These are phyloP conservation scores for Hippasteria phrygiana DNA, from an alignment of 53 echinoderm and acorn worm genomes.

Conservation along the genomic window DNA sequence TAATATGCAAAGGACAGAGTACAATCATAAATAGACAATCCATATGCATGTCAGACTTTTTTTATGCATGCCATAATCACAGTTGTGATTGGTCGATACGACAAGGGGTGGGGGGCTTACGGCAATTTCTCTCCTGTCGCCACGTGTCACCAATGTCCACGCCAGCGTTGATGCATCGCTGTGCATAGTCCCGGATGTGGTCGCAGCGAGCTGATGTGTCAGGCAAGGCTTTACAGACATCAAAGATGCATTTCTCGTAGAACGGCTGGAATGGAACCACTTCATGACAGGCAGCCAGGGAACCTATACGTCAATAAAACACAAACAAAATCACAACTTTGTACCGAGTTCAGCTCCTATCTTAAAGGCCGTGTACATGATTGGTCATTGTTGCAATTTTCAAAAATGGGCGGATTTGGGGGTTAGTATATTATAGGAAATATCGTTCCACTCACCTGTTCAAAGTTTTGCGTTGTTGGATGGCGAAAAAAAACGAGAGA, in stretches of 20 bases:
- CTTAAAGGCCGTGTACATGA: not conserved
- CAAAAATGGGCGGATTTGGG: too few relatives aligned
- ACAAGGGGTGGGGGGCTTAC: too few relatives aligned
- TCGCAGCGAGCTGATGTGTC: constrained; percentile 31
- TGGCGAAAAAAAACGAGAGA: too few relatives aligned
- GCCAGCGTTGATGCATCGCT: constrained; percentile 61
- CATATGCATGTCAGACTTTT: too few relatives aligned
- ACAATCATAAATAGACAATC: too few relatives aligned
- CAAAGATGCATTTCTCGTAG: constrained; percentile 18
- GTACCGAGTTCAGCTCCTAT: not conserved
- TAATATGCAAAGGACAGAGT: too few relatives aligned
- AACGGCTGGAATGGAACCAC: not conserved
- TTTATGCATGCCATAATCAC: too few relatives aligned
- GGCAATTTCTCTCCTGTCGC: constrained; percentile 22
- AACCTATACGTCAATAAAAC: constrained; percentile 21
- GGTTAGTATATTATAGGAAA: too few relatives aligned
- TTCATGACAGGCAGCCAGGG: not conserved
- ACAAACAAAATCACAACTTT: not conserved
- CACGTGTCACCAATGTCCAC: constrained; percentile 51
- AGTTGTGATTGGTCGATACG: too few relatives aligned
- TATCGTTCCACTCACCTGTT: too few relatives aligned
- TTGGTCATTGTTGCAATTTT: too few relatives aligned
- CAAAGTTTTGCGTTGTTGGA: too few relatives aligned
- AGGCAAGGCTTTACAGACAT: constrained; percentile 59
- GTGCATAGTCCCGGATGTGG: constrained; percentile 31